A percentile compares a stretch with the other conserved stretches of the same genome.
phyloP scores from a whole-genome alignment of 2,797 vertebrate genomes.

The Parauchenoglanis punctatus region DNA sequence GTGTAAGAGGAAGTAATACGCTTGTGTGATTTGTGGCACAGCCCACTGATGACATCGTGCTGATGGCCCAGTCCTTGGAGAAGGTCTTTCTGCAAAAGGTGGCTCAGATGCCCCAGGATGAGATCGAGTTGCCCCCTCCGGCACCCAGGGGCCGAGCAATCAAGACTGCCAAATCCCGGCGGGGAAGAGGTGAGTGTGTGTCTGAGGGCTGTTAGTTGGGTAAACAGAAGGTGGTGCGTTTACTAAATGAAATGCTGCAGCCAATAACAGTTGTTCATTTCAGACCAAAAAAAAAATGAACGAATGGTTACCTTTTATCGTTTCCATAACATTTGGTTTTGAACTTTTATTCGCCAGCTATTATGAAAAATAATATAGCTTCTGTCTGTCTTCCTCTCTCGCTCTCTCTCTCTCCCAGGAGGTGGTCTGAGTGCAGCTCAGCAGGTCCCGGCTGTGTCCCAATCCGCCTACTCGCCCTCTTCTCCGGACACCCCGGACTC shows the following conservation, averaged over 20 bases:
- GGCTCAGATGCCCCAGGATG: constrained; percentile 91
- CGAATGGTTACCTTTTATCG: not conserved
- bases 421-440: constrained; percentile 76
- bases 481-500: constrained; percentile 87
- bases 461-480: constrained; percentile 82
- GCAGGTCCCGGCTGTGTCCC: constrained; percentile 92
- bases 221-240: not conserved
- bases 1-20: not conserved
- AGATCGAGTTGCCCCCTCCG: constrained; percentile 84
- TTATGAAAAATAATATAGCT: too few species aligned
- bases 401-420: constrained; percentile 11
- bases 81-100: constrained; percentile 94
- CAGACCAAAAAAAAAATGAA: not conserved
- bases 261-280: not conserved
- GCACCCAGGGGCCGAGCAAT: constrained; percentile 82
- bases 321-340: not conserved
- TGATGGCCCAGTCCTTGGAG: constrained; percentile 95
- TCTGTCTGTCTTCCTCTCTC: not conserved
- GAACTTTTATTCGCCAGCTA: not conserved
- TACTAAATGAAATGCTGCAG: not conserved
- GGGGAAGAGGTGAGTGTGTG: constrained; percentile 69
- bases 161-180: constrained; percentile 78
- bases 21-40: constrained; percentile 53
- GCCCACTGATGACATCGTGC: constrained; percentile 91
- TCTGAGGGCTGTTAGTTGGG: not conserved